Evolutionary conservation across 2,888 invertebrate genomes (phyloP).

Genomic region (Noctua janthe): DNA sequence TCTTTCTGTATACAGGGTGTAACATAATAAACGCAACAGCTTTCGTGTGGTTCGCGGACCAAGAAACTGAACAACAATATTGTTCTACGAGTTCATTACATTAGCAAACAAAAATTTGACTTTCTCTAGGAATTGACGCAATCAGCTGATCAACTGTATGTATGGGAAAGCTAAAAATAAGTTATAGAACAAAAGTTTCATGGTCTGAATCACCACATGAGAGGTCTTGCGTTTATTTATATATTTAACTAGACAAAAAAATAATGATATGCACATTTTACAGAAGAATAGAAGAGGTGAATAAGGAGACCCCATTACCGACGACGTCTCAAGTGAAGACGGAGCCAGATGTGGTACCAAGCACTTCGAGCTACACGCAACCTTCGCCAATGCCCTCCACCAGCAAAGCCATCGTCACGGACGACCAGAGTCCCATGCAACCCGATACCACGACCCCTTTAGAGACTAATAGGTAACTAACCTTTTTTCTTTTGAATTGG

Average conservation of each 20-base stretch:
- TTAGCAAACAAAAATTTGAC: too few species aligned
- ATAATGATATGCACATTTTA: background rate
- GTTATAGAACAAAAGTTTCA: background rate
- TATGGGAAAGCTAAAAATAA: too few species aligned
- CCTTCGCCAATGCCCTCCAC: conserved; percentile 77
- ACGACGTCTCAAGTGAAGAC: conserved; percentile 71
- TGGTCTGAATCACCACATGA: background rate
- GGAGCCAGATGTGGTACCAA: conserved; percentile 82
- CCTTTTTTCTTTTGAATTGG: background rate
- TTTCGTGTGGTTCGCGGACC: too few species aligned
- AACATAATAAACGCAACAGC: background rate
- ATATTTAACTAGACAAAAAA: background rate
- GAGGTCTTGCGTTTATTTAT: background rate
- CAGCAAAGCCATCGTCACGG: conserved; percentile 68
- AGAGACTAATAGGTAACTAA: conserved; percentile 73
- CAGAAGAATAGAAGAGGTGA: conserved; percentile 72
- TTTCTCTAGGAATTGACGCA: too few species aligned
- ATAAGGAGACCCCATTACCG: conserved; percentile 58
- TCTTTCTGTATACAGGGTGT: background rate
- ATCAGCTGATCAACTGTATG: too few species aligned
- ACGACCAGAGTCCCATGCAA: conserved; percentile 65
- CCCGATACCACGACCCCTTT: conserved; percentile 72
- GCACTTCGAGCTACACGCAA: conserved; percentile 74
- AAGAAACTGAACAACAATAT: background rate
- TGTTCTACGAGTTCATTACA: background rate